phyloP scores from a whole-genome alignment of 1,140 invertebrate species.

The Polyergus mexicanus region DNA sequence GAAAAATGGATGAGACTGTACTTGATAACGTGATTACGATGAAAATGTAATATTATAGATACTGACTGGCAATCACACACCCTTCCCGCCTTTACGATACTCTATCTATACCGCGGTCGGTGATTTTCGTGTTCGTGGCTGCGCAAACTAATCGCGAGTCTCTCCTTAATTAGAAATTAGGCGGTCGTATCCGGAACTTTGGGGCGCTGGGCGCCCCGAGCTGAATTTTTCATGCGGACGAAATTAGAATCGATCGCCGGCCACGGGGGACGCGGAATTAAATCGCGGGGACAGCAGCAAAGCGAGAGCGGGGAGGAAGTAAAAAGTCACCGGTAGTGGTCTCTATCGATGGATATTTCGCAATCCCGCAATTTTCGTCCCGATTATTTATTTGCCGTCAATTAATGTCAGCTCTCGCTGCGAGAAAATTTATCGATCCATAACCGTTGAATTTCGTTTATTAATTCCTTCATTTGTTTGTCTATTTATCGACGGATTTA shows the following conservation, averaged over 20 bases:
- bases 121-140: slow-evolving; percentile 49
- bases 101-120: slow-evolving; percentile 16
- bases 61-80: not conserved
- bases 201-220: not conserved
- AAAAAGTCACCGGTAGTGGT: slow-evolving; percentile 23
- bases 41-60: slow-evolving; percentile 26
- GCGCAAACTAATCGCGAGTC: slow-evolving; percentile 63
- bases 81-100: not conserved
- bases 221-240: slow-evolving; percentile 70
- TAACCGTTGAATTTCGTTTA: slow-evolving; percentile 16
- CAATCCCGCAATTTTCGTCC: slow-evolving; percentile 31
- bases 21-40: not conserved
- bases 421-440: slow-evolving; percentile 57
- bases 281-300: slow-evolving; percentile 29
- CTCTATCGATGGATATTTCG: slow-evolving; percentile 28
- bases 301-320: too few species aligned
- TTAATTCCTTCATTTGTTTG: slow-evolving; percentile 46
- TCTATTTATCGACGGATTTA: slow-evolving; percentile 45
- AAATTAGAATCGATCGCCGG: slow-evolving; percentile 69
- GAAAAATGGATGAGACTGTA: not conserved
- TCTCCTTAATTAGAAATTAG: slow-evolving; percentile 74
- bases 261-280: slow-evolving; percentile 30
- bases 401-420: slow-evolving; percentile 28
- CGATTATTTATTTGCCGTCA: slow-evolving; percentile 59
- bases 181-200: slow-evolving; percentile 46